Percentiles rank a stretch among this genome's conserved stretches.
These are phyloP conservation scores for Antheraea yamamai DNA, from an alignment of 2,888 invertebrate species.

Conservation along the genomic window DNA sequence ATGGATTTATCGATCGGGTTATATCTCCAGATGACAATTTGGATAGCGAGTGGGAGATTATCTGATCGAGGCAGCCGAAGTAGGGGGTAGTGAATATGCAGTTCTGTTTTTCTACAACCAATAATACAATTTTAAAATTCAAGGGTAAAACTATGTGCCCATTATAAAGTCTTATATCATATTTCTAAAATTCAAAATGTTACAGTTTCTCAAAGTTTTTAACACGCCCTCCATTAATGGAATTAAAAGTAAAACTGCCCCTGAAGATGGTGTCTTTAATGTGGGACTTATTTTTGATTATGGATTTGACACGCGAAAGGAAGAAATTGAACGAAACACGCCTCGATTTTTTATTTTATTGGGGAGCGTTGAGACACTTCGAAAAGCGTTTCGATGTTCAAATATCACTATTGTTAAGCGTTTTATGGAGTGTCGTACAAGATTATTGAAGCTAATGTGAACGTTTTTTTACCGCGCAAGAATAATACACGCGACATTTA, in stretches of 20 bases:
- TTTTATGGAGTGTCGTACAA: neutral
- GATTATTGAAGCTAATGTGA: neutral
- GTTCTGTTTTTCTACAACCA: neutral
- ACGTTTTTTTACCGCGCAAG: neutral
- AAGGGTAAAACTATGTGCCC: neutral
- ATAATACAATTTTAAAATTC: neutral
- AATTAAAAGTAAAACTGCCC: neutral
- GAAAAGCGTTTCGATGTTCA: neutral
- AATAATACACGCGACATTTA: neutral
- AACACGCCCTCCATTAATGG: neutral
- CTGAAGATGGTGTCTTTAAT: neutral
- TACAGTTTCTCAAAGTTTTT: neutral
- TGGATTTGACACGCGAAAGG: neutral
- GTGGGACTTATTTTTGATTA: neutral
- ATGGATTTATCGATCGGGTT: slow-evolving; percentile 50
- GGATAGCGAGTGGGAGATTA: slow-evolving; percentile 75
- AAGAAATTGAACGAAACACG: neutral
- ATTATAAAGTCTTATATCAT: neutral
- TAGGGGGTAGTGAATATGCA: neutral
- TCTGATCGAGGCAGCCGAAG: slow-evolving; percentile 49
- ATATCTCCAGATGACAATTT: slow-evolving; percentile 67
- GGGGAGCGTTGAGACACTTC: neutral
- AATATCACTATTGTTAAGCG: neutral
- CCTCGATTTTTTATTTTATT: neutral
- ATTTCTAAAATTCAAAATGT: neutral